These are phyloP conservation scores for Furcula furcula DNA, from an alignment of 2,888 invertebrate species.

Conservation along the genomic window DNA sequence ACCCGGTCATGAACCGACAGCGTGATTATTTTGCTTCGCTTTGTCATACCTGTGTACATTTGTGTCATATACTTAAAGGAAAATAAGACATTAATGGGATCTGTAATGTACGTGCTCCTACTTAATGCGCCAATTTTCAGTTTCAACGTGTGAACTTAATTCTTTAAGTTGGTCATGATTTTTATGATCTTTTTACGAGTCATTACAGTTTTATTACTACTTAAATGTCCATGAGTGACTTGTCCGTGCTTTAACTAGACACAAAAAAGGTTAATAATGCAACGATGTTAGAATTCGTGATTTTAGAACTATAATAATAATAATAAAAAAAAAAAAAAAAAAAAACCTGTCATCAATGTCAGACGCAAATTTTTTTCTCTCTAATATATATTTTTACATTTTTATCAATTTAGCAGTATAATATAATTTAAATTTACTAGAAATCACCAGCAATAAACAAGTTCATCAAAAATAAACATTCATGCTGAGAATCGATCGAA, in stretches of 20 bases:
- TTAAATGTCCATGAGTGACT: slow-evolving; percentile 16
- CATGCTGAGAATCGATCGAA: too few species aligned
- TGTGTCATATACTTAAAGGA: too few species aligned
- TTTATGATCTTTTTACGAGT: slow-evolving; percentile 26
- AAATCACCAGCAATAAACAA: too few species aligned
- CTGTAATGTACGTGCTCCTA: slow-evolving; percentile 18
- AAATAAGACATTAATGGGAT: slow-evolving; percentile 22
- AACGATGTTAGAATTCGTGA: not conserved
- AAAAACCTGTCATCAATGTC: too few species aligned
- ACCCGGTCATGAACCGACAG: slow-evolving; percentile 29
- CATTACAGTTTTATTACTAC: slow-evolving; percentile 22
- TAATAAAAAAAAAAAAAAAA: too few species aligned
- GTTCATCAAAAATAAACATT: too few species aligned
- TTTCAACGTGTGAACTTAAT: slow-evolving; percentile 27
- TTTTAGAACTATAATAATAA: not conserved
- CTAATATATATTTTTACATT: too few species aligned
- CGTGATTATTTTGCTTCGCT: slow-evolving; percentile 2
- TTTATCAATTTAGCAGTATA: too few species aligned
- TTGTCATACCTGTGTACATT: slow-evolving; percentile 8
- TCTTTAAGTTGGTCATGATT: slow-evolving; percentile 22
- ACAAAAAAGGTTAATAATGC: slow-evolving; percentile 1
- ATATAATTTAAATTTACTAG: too few species aligned
- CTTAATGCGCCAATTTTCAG: slow-evolving; percentile 29
- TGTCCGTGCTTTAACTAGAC: slow-evolving; percentile 1
- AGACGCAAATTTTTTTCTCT: too few species aligned